Conservation (phyloP, 2,797 vertebrate genomes). For the Lateolabrax maculatus region DNA sequence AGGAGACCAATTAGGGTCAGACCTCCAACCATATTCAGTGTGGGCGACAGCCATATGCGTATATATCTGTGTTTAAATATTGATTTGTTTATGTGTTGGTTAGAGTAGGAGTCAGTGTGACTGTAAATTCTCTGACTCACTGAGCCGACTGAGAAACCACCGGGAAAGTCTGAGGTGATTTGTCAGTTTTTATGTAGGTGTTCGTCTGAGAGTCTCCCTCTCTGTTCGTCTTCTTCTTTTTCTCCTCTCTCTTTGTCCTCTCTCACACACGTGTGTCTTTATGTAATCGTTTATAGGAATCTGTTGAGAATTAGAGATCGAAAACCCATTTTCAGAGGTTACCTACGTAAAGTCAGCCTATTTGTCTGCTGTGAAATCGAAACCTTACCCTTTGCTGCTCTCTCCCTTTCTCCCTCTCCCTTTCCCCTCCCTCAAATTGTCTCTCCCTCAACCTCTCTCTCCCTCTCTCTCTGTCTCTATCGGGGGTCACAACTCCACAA, state of each 20-base stretch:
- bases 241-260: constrained; percentile 6
- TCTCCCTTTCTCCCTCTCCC: constrained; percentile 14
- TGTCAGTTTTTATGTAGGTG: constrained; percentile 44
- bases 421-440: constrained; percentile 10
- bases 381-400: constrained; percentile 68
- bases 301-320: constrained; percentile 79
- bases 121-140: constrained; percentile 53
- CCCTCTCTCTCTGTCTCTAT: no score
- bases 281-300: constrained; percentile 69
- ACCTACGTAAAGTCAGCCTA: constrained; percentile 71
- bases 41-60: constrained; percentile 54
- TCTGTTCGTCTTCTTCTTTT: background rate
- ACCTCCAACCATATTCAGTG: constrained; percentile 29
- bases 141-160: constrained; percentile 35
- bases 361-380: constrained; percentile 81
- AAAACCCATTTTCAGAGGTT: constrained; percentile 83
- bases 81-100: constrained; percentile 49
- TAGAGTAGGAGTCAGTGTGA: constrained; percentile 48
- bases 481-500: constrained; percentile 63
- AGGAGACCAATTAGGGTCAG: constrained; percentile 49
- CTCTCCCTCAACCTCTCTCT: constrained; percentile 41
- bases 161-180: constrained; percentile 52
- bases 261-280: constrained; percentile 46
- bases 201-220: constrained; percentile 30
- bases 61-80: constrained; percentile 45